Evolutionary conservation across 2,113 vertebrate genomes (phyloP), one percentile per base, ranked within the genome.

Genomic region (Sceloporus tristichus): DNA sequence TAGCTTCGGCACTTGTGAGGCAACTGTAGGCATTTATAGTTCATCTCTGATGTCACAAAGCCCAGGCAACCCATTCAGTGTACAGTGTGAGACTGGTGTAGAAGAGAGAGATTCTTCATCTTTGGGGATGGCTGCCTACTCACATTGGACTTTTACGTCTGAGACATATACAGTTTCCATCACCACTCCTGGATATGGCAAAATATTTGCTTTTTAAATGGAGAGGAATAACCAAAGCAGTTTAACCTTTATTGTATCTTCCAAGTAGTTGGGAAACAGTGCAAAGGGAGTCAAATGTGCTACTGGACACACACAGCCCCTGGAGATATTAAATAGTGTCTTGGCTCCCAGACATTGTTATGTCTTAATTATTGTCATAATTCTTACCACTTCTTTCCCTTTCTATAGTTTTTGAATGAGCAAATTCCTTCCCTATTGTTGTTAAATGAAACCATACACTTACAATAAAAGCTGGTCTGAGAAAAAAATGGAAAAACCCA

Each of bases 1-100:
- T 85, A 42, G 70, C 34, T 59, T 71, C 21, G 14, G 42, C 88
- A 53, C 7, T 54, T 34, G 74, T 18, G 79, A 80, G 88, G 82
- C 40, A 4, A 21, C 5, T 65, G 8, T 10, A 23, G 27, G 62
- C n/a, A n/a, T 29, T 59, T 34, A 14, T 54, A 10, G 25, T 53
- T 53, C 48, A 34, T 27, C 16, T 56, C 19, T 79, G 90, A 86
- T 79, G 29, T 62, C 27, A 38, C n/a, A 65, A 38, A 21, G 8
- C 29, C 19, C 54, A 38, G 56, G n/a, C 56, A 62, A 19, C 38
- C n/a, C 25, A 79, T 56, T n/a, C 53, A n/a, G 3, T n/a, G 16
- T 25, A 38, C 8, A 16, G 73, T 40, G 6, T 40, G 38, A 75
- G n/a, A 5, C 14, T 3, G 73, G 34, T 34, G 73, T 34, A 16